Percentiles rank a stretch among this genome's conserved stretches.
These are phyloP conservation scores for Chloromyia formosa DNA, from an alignment of 2,888 invertebrate species.

Conservation along the genomic window DNA sequence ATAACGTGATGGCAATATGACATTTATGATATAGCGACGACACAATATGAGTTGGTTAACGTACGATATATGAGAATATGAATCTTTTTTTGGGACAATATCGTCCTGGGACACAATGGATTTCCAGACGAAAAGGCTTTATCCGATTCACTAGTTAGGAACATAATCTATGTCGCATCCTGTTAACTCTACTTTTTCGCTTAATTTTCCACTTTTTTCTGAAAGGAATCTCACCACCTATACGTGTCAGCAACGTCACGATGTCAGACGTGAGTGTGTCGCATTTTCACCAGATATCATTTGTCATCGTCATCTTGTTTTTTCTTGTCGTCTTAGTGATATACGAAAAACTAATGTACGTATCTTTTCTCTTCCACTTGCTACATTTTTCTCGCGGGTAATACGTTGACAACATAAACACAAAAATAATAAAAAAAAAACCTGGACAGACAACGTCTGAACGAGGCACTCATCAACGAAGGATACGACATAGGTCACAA, in stretches of 20 bases:
- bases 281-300: constrained; percentile 4
- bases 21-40: not conserved
- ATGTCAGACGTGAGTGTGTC: not conserved
- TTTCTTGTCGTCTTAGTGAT: no score
- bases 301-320: constrained; percentile 9
- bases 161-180: no score
- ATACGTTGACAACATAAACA: not conserved
- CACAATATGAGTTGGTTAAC: not conserved
- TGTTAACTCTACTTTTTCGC: no score
- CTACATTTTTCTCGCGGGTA: constrained; percentile 13
- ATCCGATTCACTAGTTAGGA: no score
- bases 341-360: no score
- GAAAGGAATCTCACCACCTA: no score
- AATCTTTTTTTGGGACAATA: no score
- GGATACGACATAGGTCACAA: constrained; percentile 88
- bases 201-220: no score
- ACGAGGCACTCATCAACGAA: constrained; percentile 79
- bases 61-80: no score
- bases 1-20: not conserved
- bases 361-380: no score
- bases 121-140: not conserved
- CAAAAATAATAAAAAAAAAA: not conserved
- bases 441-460: constrained; percentile 74
- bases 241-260: not conserved
- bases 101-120: not conserved